Conservation (phyloP, 2,797 vertebrate species). For the Cirrhinus mrigala region DNA sequence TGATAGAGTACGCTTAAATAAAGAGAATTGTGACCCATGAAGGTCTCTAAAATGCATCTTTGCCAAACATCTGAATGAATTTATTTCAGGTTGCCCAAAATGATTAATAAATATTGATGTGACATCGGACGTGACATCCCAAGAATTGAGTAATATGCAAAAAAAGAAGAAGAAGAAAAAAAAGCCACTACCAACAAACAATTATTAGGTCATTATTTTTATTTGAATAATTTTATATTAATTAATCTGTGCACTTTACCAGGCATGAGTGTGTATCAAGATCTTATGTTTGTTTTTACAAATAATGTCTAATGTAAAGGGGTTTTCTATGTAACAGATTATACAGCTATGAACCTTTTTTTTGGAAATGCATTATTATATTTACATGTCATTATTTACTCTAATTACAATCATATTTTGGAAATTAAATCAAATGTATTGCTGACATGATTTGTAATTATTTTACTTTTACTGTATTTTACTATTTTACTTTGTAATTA, state of each 20-base stretch:
- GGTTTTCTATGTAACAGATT: neutral
- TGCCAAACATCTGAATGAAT: neutral
- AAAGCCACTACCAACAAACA: neutral
- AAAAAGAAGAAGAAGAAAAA: neutral
- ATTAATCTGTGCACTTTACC: neutral
- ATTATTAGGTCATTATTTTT: too few relatives aligned
- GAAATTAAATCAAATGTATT: neutral
- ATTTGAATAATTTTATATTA: too few relatives aligned
- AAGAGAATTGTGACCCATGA: neutral
- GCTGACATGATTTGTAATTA: neutral
- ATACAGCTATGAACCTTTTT: neutral
- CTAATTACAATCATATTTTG: neutral
- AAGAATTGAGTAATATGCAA: neutral
- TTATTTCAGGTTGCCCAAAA: neutral
- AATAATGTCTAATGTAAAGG: neutral
- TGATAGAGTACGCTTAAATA: neutral
- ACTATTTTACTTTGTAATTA: neutral
- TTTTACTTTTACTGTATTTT: too few relatives aligned
- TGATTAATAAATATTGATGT: neutral
- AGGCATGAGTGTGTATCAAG: neutral
- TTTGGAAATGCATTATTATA: neutral
- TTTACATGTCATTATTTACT: neutral
- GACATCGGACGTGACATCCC: neutral
- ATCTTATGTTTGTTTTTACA: neutral
- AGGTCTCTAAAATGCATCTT: neutral